Conservation (phyloP, 1,140 invertebrate species). For the Ericerus pela region DNA sequence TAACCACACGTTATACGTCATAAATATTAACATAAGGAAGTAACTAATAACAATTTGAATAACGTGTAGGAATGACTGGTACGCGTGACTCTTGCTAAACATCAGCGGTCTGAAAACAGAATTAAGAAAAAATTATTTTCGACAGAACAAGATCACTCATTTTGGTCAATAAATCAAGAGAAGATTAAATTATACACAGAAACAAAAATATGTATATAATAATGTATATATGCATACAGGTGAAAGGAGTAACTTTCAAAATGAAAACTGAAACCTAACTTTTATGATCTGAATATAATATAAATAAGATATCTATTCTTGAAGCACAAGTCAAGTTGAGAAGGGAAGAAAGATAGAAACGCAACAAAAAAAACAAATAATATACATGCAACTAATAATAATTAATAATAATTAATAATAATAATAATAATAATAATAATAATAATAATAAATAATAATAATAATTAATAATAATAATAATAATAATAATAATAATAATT, state of each 20-base stretch:
- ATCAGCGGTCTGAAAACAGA: conserved; percentile 32
- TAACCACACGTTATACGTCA: conserved; percentile 95
- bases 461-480: not conserved
- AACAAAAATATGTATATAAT: no score
- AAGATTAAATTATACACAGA: no score
- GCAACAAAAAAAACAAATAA: no score
- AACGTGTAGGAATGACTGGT: conserved; percentile 78
- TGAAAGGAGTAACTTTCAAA: no score
- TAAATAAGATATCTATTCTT: no score
- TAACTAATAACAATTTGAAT: conserved; percentile 82
- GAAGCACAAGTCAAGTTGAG: no score
- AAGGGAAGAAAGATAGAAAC: no score
- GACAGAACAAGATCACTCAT: no score
- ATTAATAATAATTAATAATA: not conserved
- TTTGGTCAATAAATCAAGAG: no score
- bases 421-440: not conserved
- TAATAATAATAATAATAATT: not conserved
- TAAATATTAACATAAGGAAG: conserved; percentile 92
- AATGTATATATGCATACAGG: no score
- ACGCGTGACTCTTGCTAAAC: conserved; percentile 58
- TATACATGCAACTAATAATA: not conserved
- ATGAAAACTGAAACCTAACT: no score
- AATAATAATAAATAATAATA: not conserved
- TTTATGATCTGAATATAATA: no score
- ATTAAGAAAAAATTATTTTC: not conserved